Conservation (phyloP, 2,113 vertebrate genomes). For the Toxotes jaculatrix region DNA sequence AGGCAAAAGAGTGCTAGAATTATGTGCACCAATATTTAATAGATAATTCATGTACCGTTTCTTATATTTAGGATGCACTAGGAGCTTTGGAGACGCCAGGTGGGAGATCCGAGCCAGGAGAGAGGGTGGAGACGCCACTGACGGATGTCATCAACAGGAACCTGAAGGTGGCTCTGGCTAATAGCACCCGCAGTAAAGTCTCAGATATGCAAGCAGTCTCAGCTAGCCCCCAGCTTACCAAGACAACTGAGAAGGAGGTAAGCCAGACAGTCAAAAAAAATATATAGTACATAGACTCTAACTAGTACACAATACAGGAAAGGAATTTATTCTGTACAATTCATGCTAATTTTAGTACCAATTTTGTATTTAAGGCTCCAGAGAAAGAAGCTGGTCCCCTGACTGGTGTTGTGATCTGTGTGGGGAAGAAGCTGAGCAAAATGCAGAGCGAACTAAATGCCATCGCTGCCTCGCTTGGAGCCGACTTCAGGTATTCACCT, state of each 20-base stretch:
- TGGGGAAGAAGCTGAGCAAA: slow-evolving; percentile 95
- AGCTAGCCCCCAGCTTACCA: slow-evolving; percentile 89
- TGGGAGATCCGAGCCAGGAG: slow-evolving; percentile 77
- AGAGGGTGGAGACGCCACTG: slow-evolving; percentile 88
- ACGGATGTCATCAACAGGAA: slow-evolving; percentile 93
- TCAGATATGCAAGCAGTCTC: slow-evolving; percentile 78
- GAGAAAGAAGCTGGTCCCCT: slow-evolving; percentile 83
- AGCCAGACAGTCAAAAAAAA: neutral
- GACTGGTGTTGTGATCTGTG: slow-evolving; percentile 88
- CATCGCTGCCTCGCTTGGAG: slow-evolving; percentile 92
- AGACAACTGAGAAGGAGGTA: slow-evolving; percentile 68
- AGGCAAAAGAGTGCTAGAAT: neutral
- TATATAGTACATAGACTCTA: neutral
- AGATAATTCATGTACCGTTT: neutral
- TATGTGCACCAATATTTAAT: neutral
- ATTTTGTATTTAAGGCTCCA: slow-evolving; percentile 45
- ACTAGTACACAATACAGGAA: neutral
- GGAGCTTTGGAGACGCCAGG: slow-evolving; percentile 91
- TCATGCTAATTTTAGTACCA: neutral
- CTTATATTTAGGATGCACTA: slow-evolving; percentile 87
- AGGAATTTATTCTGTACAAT: neutral
- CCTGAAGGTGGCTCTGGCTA: slow-evolving; percentile 91
- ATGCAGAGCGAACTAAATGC: slow-evolving; percentile 93
- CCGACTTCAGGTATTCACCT: slow-evolving; percentile 91
- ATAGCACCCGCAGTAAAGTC: slow-evolving; percentile 83